Evolutionary conservation across 2,113 vertebrate species (phyloP).

Genomic region (Oriolus oriolus): DNA sequence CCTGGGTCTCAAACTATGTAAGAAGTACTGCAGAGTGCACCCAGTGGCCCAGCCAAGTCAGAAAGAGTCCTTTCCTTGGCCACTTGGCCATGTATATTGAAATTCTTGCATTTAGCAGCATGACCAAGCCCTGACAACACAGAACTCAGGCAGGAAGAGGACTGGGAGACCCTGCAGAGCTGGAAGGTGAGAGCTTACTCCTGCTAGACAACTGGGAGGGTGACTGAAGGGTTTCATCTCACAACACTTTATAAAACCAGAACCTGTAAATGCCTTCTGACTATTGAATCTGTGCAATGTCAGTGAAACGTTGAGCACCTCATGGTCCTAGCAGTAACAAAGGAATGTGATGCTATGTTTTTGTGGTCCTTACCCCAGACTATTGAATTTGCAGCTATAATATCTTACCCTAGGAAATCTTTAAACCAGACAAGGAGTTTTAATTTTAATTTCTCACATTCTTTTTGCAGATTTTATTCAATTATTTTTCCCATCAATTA

Average conservation of each 20-base stretch:
- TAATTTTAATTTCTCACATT: neutral
- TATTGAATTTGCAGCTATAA: neutral
- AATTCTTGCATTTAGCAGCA: neutral
- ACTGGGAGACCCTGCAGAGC: neutral
- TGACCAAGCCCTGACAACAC: neutral
- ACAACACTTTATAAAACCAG: neutral
- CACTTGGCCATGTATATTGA: neutral
- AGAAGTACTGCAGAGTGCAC: neutral
- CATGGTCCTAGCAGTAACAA: neutral
- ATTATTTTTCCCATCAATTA: constrained; percentile 34
- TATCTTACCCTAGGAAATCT: neutral
- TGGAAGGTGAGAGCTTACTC: neutral
- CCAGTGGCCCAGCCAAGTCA: neutral
- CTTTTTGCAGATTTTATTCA: neutral
- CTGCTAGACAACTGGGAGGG: neutral
- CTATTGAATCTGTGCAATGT: neutral
- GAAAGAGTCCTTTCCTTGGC: neutral
- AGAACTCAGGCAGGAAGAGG: neutral
- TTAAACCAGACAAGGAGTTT: neutral
- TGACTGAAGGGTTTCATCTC: neutral
- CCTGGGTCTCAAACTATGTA: neutral
- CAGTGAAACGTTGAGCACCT: neutral
- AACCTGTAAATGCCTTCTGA: neutral
- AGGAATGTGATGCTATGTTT: neutral
- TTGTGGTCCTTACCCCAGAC: neutral